phyloP scores from a whole-genome alignment of 2,797 vertebrate genomes.

The Limnodromus scolopaceus region DNA sequence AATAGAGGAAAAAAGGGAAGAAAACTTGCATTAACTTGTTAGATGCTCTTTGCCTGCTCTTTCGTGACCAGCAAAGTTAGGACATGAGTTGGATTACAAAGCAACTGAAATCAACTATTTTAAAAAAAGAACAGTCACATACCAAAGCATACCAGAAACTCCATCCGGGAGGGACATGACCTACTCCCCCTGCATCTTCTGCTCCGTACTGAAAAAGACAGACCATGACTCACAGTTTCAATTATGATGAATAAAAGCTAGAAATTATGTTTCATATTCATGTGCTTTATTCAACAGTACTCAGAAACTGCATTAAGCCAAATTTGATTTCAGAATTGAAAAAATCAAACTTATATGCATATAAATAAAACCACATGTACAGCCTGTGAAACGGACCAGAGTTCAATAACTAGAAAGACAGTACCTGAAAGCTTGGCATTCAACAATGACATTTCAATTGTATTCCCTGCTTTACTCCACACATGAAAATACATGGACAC shows the following conservation, averaged over 20 bases:
- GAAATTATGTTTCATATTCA: neutral
- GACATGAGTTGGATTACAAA: neutral
- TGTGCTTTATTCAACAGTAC: neutral
- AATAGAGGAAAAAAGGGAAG: neutral
- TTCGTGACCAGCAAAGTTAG: neutral
- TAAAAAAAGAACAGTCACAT: conserved; percentile 43
- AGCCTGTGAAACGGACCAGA: neutral
- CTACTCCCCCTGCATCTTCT: conserved; percentile 88
- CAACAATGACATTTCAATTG: neutral
- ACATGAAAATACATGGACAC: rapidly evolving
- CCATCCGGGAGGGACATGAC: conserved; percentile 93
- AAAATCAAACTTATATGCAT: rapidly evolving
- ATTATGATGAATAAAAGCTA: neutral
- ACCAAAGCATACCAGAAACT: conserved; percentile 96
- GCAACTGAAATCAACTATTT: neutral
- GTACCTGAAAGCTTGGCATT: neutral
- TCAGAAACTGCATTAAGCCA: neutral
- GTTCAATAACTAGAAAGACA: neutral
- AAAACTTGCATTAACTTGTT: neutral
- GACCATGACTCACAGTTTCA: neutral
- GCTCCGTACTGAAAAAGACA: conserved; percentile 87
- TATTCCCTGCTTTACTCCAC: neutral
- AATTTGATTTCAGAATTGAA: neutral
- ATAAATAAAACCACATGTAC: rapidly evolving
- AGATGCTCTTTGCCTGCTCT: neutral